Evolutionary conservation across 2,797 vertebrate species (phyloP), one percentile per base, ranked within the genome.

Genomic region (Luscinia luscinia): DNA sequence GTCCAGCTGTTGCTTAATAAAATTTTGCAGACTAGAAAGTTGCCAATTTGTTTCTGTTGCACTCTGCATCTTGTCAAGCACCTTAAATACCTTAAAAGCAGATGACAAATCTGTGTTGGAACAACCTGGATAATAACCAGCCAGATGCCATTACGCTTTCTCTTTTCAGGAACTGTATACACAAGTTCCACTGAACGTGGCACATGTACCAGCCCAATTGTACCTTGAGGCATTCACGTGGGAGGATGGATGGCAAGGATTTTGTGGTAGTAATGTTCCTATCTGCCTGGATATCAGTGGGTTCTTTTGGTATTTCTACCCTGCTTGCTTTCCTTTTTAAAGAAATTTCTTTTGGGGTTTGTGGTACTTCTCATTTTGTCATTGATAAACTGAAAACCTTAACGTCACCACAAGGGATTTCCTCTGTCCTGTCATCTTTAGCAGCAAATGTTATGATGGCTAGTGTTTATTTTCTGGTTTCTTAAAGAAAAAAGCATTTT

Each of bases 1-100:
- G 98, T 98, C 97, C 97, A 97, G 98, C 97, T 98, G 97, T 98
- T 98, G 98, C 98, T 98, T 98, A 98, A 98, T 98, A 98, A 98
- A 98, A 97, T 97, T 98, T 98, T 98, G 97, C 98, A 98, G 96
- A 98, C 94, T 96, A 95, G 95, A 95, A 81, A 90, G 91, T 76
- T 66, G 79, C 10, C 93, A 76, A 46, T 45, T 91, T 82, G 79
- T 90, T 92, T 91, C 79, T 96, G 62, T 93, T 78, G 61, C 94
- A 61, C 96, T 96, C 77, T 95, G 58, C 76, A 72, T 83, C 61
- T 87, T 89, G 24, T 66, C 85, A 40, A 92, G 62, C 30, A 81
- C 76, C 69, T 64, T 67, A 52, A 68, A 68, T 91, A 45, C 52
- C 91, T 87, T 26, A 32, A 88, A 90, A 95, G 81, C 48, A 88